Evolutionary conservation across 2,113 vertebrate species (phyloP).

Genomic region (Micromys minutus): DNA sequence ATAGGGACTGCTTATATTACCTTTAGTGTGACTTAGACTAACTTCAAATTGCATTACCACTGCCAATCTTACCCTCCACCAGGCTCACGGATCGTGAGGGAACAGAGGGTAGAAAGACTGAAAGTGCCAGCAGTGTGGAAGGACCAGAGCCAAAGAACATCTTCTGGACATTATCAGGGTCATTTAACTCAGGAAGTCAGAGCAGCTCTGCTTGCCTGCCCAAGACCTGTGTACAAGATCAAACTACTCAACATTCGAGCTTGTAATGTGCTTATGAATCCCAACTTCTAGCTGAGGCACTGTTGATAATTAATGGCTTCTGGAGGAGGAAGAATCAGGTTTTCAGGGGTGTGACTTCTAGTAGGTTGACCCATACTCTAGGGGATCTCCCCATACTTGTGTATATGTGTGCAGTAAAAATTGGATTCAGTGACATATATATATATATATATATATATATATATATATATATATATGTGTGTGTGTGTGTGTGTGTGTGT

Average conservation of each 20-base stretch:
- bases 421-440: neutral
- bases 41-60: neutral
- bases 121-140: neutral
- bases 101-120: neutral
- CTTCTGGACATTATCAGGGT: neutral
- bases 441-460: neutral
- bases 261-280: neutral
- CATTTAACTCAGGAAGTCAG: neutral
- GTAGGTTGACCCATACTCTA: neutral
- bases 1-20: neutral
- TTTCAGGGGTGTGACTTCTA: neutral
- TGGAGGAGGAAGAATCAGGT: neutral
- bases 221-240: neutral
- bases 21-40: conserved; percentile 10
- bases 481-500: accelerated
- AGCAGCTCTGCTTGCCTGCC: neutral
- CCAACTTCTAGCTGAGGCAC: neutral
- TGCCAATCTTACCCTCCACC: neutral
- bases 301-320: neutral
- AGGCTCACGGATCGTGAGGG: too few relatives aligned
- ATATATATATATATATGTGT: neutral
- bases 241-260: neutral
- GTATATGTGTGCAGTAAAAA: neutral
- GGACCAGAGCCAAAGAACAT: neutral
- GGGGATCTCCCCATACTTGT: too few relatives aligned